A percentile compares a stretch with the other conserved stretches of the same genome.
Conservation (phyloP, 2,113 vertebrate species). For the Dissostichus mawsoni region DNA sequence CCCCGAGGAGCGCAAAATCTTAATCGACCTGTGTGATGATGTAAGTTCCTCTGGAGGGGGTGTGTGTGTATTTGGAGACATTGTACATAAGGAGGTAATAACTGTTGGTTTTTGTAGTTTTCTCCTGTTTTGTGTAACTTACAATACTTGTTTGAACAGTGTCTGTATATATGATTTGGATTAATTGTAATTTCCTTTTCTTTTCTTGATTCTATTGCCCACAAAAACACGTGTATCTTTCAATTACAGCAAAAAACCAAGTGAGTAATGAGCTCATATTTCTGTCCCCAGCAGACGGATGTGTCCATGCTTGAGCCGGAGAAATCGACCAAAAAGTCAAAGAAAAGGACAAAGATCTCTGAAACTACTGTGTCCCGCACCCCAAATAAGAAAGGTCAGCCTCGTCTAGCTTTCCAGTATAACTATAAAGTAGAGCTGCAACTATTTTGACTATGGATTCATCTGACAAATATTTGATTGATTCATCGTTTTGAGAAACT, state of each 20-base stretch:
- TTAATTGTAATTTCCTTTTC: background rate
- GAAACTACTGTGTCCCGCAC: constrained; percentile 77
- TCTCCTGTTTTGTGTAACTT: too few relatives aligned
- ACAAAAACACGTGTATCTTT: background rate
- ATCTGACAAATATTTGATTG: too few relatives aligned
- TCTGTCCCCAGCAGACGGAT: constrained; percentile 56
- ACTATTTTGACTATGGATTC: too few relatives aligned
- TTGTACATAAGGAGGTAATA: too few relatives aligned
- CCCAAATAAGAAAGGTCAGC: constrained; percentile 83
- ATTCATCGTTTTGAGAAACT: too few relatives aligned
- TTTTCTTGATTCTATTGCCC: background rate
- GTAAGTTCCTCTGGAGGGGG: constrained; percentile 52
- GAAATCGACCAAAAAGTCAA: constrained; percentile 74
- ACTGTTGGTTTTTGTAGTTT: too few relatives aligned
- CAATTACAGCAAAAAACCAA: background rate
- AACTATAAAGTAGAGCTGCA: background rate
- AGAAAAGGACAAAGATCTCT: constrained; percentile 64
- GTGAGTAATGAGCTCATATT: background rate
- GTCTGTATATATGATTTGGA: too few relatives aligned
- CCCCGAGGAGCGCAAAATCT: constrained; percentile 63
- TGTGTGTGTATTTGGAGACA: background rate
- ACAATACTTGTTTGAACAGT: too few relatives aligned
- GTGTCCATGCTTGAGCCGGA: constrained; percentile 82
- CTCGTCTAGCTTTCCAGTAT: background rate
- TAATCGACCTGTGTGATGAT: constrained; percentile 87